Evolutionary conservation across 1,140 invertebrate species (phyloP).

Genomic region (Aphaenogaster rudis): DNA sequence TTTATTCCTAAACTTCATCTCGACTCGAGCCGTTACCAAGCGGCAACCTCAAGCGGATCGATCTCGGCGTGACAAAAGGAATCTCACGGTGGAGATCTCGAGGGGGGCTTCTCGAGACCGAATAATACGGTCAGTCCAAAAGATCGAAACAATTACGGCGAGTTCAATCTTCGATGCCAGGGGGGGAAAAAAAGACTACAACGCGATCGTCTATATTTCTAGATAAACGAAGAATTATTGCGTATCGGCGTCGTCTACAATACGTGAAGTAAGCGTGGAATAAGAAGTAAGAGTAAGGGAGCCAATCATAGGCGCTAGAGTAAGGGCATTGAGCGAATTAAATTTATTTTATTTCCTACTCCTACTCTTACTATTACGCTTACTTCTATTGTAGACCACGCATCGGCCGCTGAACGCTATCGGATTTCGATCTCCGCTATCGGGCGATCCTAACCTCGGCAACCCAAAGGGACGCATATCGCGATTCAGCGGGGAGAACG

Average conservation of each 20-base stretch:
- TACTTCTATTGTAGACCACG: too few species aligned
- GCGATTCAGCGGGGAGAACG: neutral
- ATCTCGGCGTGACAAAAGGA: neutral
- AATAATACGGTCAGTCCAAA: neutral
- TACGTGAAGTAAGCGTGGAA: too few species aligned
- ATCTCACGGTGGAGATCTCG: neutral
- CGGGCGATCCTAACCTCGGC: neutral
- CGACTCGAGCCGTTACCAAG: constrained; percentile 5
- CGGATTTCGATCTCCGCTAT: neutral
- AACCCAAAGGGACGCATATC: neutral
- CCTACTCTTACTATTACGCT: too few species aligned
- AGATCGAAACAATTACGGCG: neutral
- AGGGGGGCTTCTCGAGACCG: neutral
- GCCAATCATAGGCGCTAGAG: too few species aligned
- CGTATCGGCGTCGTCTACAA: neutral
- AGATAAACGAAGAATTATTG: neutral
- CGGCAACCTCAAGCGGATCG: constrained; percentile 6
- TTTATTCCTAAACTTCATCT: constrained; percentile 28
- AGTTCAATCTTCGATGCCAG: neutral
- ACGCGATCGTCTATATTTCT: neutral
- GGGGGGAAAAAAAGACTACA: neutral
- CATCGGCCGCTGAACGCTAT: neutral
- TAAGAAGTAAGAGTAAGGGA: too few species aligned
- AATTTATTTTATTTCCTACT: too few species aligned
- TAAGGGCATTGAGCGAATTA: too few species aligned